These are phyloP conservation scores for Ovis aries DNA, from an alignment of 2,113 vertebrate genomes.

Conservation along the genomic window ARS-UI_Ramb_v3.0 NC_056076.1:31816501-31817000, in stretches of 20 bases:
- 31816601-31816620: constrained; percentile 87
- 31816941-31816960: neutral
- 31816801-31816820: neutral
- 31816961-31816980: neutral
- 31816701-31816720: constrained; percentile 48
- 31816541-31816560: neutral
- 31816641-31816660: constrained; percentile 54
- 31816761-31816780: neutral
- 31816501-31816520: constrained; percentile 87
- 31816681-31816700: constrained; percentile 21
- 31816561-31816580: neutral
- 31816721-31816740: constrained; percentile 74
- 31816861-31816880: constrained; percentile 45
- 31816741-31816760: constrained; percentile 62
- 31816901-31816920: neutral
- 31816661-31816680: constrained; percentile 69
- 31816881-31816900: neutral
- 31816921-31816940: neutral
- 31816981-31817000: neutral
- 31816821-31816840: constrained; percentile 12
- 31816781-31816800: constrained; percentile 27
- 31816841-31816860: constrained; percentile 22
- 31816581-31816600: constrained; percentile 80
- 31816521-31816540: constrained; percentile 73
- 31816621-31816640: constrained; percentile 83